phyloP scores from a whole-genome alignment of 92 coral and sea anemone species.

The Muricea muricata region DNA sequence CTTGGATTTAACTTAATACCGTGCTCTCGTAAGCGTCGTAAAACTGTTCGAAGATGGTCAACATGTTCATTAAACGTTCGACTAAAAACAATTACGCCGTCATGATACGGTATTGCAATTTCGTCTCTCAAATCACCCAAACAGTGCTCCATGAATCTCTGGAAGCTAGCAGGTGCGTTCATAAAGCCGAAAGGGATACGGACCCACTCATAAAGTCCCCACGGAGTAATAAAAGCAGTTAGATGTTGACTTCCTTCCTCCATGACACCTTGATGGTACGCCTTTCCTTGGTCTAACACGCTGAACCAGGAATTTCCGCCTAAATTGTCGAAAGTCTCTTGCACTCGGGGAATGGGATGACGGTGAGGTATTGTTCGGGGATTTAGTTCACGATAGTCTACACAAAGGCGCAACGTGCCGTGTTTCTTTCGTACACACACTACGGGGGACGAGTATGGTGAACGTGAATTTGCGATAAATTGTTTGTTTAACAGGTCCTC shows the following conservation, averaged over 20 bases:
- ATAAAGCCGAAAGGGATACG: slow-evolving; percentile 11
- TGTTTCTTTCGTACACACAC: slow-evolving; percentile 4
- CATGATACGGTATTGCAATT: slow-evolving; percentile 22
- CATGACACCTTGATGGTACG: slow-evolving; percentile 26
- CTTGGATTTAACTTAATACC: neutral
- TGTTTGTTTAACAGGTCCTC: too few species aligned
- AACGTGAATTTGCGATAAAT: neutral
- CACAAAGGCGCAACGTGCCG: neutral
- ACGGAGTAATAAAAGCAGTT: slow-evolving; percentile 14
- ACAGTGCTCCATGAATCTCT: slow-evolving; percentile 34
- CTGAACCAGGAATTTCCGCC: slow-evolving; percentile 4
- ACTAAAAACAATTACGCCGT: slow-evolving; percentile 60
- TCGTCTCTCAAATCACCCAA: slow-evolving; percentile 11
- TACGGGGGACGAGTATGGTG: slow-evolving; percentile 1
- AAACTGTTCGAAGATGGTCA: slow-evolving; percentile 34
- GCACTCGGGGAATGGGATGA: slow-evolving; percentile 21
- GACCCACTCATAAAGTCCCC: slow-evolving; percentile 34
- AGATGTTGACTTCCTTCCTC: neutral
- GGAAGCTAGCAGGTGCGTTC: slow-evolving; percentile 17
- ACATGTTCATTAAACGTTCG: slow-evolving; percentile 61
- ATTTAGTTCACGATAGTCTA: neutral
- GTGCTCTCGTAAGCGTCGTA: slow-evolving; percentile 56
- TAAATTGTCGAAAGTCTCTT: neutral
- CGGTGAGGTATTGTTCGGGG: slow-evolving; percentile 1
- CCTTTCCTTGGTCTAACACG: slow-evolving; percentile 27